Evolutionary conservation across 2,888 invertebrate species (phyloP).

Genomic region (Chrysolina oricalcia): DNA sequence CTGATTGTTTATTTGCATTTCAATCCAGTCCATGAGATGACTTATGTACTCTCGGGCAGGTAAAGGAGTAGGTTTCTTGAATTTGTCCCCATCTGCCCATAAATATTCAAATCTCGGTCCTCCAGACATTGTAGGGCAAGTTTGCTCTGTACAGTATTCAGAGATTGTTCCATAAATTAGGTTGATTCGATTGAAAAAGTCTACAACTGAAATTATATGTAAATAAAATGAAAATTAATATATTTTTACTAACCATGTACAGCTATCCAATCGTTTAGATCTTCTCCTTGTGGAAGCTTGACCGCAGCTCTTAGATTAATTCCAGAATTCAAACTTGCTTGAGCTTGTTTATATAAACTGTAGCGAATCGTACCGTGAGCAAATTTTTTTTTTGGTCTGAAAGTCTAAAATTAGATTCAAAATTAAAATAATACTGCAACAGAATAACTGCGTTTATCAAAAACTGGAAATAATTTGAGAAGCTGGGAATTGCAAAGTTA

Average conservation of each 20-base stretch:
- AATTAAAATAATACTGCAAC: constrained; percentile 14
- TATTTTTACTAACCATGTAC: constrained; percentile 82
- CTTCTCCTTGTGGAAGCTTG: constrained; percentile 87
- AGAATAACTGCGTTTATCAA: constrained; percentile 25
- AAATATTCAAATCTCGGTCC: constrained; percentile 92
- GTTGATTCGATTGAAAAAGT: constrained; percentile 95
- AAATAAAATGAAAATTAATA: background rate
- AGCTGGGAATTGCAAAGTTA: background rate
- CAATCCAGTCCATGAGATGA: constrained; percentile 93
- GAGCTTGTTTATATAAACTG: constrained; percentile 91
- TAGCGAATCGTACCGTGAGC: constrained; percentile 90
- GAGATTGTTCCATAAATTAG: constrained; percentile 92
- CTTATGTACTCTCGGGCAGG: constrained; percentile 90
- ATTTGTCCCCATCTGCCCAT: constrained; percentile 90
- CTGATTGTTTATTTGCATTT: constrained; percentile 92
- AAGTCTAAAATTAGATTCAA: constrained; percentile 79
- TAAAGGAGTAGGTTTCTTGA: constrained; percentile 85
- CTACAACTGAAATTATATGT: constrained; percentile 80
- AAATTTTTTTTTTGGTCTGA: constrained; percentile 91
- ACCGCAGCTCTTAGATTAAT: constrained; percentile 89
- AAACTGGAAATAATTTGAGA: constrained; percentile 5
- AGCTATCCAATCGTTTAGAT: constrained; percentile 92
- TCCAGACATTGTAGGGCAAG: constrained; percentile 93
- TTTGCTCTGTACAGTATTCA: constrained; percentile 86
- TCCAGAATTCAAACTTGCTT: constrained; percentile 91